Base-by-base conservation (phyloP, 2,797 vertebrate genomes). In the Platalea minor region DNA sequence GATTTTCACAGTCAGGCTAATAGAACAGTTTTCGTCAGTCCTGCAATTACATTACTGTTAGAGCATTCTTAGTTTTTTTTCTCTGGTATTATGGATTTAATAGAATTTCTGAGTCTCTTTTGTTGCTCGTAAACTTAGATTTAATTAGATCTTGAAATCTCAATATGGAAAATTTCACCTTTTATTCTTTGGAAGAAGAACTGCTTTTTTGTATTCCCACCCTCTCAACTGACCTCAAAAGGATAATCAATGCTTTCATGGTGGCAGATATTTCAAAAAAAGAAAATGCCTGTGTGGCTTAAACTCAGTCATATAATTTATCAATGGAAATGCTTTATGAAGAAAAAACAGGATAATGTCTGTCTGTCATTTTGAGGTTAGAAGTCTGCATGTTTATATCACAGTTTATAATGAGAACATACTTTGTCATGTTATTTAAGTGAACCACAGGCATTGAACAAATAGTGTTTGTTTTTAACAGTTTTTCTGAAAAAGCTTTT, bases 121-220 rank as follows among this genome's bases (percentile, higher is more conserved):
- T 97, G 84, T 95, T 96, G 81, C 88, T 97, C 35, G 6, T 95
- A 90, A 97, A 76, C 60, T 96, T 95, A 85, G 60, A 85, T 96
- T 86, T 95, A 96, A 97, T 97, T 96, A 72, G 53, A 96, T 97
- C 81, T 92, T 75, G 80, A 97, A 96, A 95, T 95, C 53, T 95
- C 70, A 83, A 4, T 81, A 68, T 46, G 68, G 57, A 93, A 95
- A 93, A 89, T 85, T 51, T 83, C 82, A 92, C n/a, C 46, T 91
- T 95, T 93, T 93, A 65, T 91, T 89, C 56, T 94, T 86, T 70
- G 28, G n/a, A 88, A 84, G 10, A 91, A 94, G 64, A 96, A 57
- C 23, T 86, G 5, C 0, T 83, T 80, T 96, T 86, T 25, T 46
- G 13, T 64, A 18, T 73, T 68, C 29, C 35, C 21, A 89, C 43